Conservation (phyloP, 2,888 invertebrate species). For the Schizotus pectinicornis region DNA sequence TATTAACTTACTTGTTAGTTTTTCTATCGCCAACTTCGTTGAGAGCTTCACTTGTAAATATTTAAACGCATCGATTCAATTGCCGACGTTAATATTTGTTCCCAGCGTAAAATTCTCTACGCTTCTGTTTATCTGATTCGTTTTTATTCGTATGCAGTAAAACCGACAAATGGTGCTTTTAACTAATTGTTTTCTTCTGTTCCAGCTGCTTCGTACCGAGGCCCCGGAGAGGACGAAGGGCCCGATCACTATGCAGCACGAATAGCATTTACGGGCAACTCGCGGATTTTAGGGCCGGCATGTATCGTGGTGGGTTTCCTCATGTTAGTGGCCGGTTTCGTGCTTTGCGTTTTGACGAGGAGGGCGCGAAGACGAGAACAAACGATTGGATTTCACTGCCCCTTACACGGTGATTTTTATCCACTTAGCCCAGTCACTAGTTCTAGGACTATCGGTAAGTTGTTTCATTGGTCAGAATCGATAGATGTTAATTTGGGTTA, state of each 20-base stretch:
- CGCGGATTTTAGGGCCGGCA: constrained; percentile 73
- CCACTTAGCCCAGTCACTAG: constrained; percentile 71
- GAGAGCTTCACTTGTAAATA: no score
- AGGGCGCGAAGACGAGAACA: constrained; percentile 71
- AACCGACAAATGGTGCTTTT: background rate
- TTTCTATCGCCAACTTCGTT: no score
- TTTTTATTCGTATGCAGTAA: background rate
- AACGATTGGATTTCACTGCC: constrained; percentile 77
- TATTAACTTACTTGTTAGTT: no score
- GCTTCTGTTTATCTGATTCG: no score
- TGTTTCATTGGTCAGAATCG: background rate
- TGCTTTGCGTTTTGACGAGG: constrained; percentile 71
- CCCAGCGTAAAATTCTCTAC: no score
- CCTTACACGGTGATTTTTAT: constrained; percentile 79
- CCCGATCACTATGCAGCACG: constrained; percentile 74
- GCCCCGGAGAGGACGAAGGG: constrained; percentile 74
- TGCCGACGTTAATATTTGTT: no score
- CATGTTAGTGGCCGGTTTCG: constrained; percentile 71
- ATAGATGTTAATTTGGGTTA: no score
- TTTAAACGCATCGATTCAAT: no score
- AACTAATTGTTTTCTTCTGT: constrained; percentile 31
- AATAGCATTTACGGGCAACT: constrained; percentile 76
- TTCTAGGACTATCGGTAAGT: constrained; percentile 55
- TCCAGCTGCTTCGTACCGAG: constrained; percentile 76
- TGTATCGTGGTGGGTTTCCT: constrained; percentile 77